These are phyloP conservation scores for Coregonus ussuriensis DNA, from an alignment of 2,797 vertebrate species.

Conservation along the genomic window DNA sequence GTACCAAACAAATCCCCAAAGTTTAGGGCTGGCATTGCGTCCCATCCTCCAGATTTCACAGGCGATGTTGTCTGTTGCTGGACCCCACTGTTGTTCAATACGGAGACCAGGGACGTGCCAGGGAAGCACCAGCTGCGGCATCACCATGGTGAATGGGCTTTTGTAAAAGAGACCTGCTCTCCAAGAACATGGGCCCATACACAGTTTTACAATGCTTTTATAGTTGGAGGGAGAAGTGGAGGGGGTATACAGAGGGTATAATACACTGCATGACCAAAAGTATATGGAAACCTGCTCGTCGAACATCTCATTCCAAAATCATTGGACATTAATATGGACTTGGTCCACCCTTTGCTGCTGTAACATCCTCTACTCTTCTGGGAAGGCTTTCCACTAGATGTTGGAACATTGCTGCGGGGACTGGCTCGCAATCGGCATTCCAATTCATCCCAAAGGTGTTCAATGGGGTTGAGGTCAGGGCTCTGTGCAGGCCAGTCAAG, in stretches of 20 bases:
- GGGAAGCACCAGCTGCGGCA: background rate
- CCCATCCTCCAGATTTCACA: background rate
- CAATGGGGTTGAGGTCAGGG: too few relatives aligned
- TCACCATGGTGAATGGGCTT: background rate
- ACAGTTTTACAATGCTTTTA: background rate
- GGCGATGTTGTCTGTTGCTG: background rate
- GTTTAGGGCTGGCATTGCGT: conserved; percentile 4
- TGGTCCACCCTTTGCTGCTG: too few relatives aligned
- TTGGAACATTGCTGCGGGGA: too few relatives aligned
- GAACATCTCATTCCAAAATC: too few relatives aligned
- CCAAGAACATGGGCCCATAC: background rate
- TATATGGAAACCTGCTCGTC: too few relatives aligned
- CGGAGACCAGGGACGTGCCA: background rate
- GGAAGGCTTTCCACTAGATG: too few relatives aligned
- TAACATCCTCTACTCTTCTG: too few relatives aligned
- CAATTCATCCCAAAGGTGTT: too few relatives aligned
- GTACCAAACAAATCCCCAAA: conserved; percentile 15
- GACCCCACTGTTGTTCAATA: background rate
- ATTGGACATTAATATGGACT: too few relatives aligned
- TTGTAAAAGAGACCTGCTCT: background rate
- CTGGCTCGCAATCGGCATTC: too few relatives aligned
- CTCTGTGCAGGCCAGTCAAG: too few relatives aligned
- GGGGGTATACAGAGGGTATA: background rate
- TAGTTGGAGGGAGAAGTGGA: background rate
- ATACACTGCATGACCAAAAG: too few relatives aligned